Percentiles rank a stretch among this genome's conserved stretches.
These are phyloP conservation scores for Hypomesus transpacificus DNA, from an alignment of 2,113 vertebrate species.

Conservation along the genomic window DNA sequence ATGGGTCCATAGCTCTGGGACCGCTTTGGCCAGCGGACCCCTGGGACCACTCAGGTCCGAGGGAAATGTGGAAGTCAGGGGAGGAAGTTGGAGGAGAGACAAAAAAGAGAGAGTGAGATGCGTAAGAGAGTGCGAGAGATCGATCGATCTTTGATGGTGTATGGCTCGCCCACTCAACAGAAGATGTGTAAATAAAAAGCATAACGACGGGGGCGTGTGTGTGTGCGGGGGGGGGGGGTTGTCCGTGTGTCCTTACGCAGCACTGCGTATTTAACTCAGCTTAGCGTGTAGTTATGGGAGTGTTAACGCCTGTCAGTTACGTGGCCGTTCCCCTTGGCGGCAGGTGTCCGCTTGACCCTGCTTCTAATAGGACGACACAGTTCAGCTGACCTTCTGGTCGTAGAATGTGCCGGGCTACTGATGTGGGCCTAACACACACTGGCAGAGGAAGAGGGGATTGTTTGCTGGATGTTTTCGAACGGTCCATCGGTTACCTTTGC, in stretches of 20 bases:
- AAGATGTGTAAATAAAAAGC: neutral
- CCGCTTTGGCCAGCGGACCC: no score
- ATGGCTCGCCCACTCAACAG: neutral
- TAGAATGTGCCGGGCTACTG: neutral
- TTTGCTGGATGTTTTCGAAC: no score
- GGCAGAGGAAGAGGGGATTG: neutral
- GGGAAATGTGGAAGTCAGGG: no score
- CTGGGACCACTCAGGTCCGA: no score
- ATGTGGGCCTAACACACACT: neutral
- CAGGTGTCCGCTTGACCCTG: constrained; percentile 60
- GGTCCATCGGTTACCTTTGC: no score
- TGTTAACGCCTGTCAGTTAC: constrained; percentile 70
- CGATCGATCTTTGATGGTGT: constrained; percentile 19
- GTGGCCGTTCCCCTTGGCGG: constrained; percentile 37
- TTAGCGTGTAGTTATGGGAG: constrained; percentile 63
- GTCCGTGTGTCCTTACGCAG: constrained; percentile 31
- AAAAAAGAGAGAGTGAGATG: no score
- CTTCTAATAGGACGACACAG: constrained; percentile 40
- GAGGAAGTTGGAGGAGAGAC: no score
- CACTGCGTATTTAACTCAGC: constrained; percentile 61
- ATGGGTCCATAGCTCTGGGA: no score
- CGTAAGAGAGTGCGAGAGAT: constrained; percentile 28
- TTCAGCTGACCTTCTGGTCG: constrained; percentile 50
- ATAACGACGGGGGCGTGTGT: neutral
- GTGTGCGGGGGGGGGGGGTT: neutral